phyloP scores from a whole-genome alignment of 2,797 vertebrate species.

The Cottoperca gobio region DNA sequence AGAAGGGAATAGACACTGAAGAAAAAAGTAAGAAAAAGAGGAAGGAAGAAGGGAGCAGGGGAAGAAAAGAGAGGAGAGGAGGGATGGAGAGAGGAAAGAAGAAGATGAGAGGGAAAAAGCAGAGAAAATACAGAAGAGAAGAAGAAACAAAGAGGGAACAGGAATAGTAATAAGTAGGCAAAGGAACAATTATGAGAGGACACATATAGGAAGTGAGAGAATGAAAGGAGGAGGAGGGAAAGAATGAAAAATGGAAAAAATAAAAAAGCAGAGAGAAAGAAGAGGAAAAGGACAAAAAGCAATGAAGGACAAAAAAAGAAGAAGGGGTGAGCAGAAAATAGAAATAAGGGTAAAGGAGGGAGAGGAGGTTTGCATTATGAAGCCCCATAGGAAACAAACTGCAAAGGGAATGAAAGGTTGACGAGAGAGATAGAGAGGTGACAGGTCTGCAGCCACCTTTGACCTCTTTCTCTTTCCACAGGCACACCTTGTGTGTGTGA shows the following conservation, averaged over 20 bases:
- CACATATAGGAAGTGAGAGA: not conserved
- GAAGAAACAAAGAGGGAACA: not conserved
- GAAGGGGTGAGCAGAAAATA: not conserved
- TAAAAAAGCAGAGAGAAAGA: not conserved
- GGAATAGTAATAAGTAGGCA: not conserved
- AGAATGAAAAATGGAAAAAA: not conserved
- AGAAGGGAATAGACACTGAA: not conserved
- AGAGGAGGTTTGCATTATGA: constrained; percentile 14
- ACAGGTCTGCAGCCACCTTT: constrained; percentile 44
- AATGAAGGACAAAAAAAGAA: not conserved
- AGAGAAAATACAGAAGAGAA: not conserved
- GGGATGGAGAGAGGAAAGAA: not conserved
- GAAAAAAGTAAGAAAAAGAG: not conserved
- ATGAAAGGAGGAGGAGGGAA: not conserved
- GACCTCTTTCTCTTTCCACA: constrained; percentile 43
- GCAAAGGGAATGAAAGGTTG: constrained; percentile 32
- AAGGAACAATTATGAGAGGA: not conserved
- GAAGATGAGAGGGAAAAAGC: not conserved
- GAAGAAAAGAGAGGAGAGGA: not conserved
- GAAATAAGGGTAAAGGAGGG: not conserved
- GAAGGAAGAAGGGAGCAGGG: not conserved
- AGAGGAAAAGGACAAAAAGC: not conserved
- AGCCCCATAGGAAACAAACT: constrained; percentile 7
- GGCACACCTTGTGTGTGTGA: not conserved
- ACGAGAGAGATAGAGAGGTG: constrained; percentile 36